phyloP scores from a whole-genome alignment of 2,797 vertebrate genomes.

The Danionella dracula region DNA sequence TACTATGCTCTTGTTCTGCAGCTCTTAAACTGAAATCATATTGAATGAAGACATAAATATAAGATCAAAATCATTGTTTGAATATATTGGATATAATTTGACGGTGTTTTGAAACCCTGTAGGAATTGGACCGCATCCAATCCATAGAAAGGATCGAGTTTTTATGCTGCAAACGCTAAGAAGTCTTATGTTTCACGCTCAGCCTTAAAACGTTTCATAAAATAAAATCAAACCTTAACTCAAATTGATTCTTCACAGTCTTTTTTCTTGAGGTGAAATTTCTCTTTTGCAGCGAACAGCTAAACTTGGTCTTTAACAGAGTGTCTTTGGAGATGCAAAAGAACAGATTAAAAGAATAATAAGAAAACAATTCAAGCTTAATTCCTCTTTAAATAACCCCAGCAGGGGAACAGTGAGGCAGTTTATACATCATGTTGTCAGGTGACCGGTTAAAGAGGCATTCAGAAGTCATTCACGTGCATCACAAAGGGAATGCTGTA shows the following conservation, averaged over 20 bases:
- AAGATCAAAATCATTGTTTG: too few species aligned
- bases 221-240: too few species aligned
- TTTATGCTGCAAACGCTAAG: too few species aligned
- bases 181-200: too few species aligned
- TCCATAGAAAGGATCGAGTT: too few species aligned
- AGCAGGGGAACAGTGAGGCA: neutral
- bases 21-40: too few species aligned
- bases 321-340: neutral
- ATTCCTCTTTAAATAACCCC: conserved; percentile 8
- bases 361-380: neutral
- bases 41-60: too few species aligned
- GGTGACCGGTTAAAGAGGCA: conserved; percentile 4
- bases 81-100: too few species aligned
- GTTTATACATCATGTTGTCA: neutral
- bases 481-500: conserved; percentile 20
- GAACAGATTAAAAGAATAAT: neutral
- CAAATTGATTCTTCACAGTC: neutral
- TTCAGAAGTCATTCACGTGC: conserved; percentile 19
- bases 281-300: neutral
- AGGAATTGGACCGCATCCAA: too few species aligned
- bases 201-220: too few species aligned
- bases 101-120: too few species aligned
- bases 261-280: neutral
- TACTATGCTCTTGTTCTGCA: too few species aligned
- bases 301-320: neutral